A percentile compares a stretch with the other conserved stretches of the same genome.
Evolutionary conservation across 2,888 invertebrate species (phyloP).

Genomic region (Rhyacophila evoluta): DNA sequence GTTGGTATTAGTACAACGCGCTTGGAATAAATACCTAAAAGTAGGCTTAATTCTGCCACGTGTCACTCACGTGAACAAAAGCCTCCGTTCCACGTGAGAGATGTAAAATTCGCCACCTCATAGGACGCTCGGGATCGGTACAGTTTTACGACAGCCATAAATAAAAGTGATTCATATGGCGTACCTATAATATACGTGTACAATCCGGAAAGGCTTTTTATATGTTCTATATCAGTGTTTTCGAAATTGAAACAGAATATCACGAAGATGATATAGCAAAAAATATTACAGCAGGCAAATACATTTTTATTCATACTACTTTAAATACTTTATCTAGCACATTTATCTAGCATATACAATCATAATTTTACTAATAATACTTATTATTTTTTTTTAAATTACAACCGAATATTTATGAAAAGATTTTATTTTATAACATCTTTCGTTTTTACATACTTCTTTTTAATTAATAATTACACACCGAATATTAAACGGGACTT

Average conservation of each 20-base stretch:
- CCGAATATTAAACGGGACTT: too few species aligned
- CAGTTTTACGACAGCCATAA: conserved; percentile 47
- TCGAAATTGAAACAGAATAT: neutral
- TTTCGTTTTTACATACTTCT: too few species aligned
- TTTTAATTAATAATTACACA: too few species aligned
- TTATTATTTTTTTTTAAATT: too few species aligned
- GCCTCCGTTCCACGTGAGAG: conserved; percentile 34
- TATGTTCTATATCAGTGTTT: neutral
- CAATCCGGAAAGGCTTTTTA: neutral
- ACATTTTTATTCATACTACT: too few species aligned
- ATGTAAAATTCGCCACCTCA: conserved; percentile 5
- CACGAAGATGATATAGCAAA: too few species aligned
- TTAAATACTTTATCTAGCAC: too few species aligned
- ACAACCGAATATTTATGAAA: too few species aligned
- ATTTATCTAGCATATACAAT: too few species aligned
- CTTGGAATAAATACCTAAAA: neutral
- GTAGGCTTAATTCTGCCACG: neutral
- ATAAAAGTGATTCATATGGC: conserved; percentile 41
- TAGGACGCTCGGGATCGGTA: conserved; percentile 16
- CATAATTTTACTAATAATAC: too few species aligned
- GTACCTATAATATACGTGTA: neutral
- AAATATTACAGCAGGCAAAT: too few species aligned
- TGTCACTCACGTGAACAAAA: conserved; percentile 17
- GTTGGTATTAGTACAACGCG: neutral
- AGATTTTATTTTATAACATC: too few species aligned